Evolutionary conservation across 2,113 vertebrate species (phyloP), one percentile per base, ranked within the genome.

Genomic region (Podarcis muralis): DNA sequence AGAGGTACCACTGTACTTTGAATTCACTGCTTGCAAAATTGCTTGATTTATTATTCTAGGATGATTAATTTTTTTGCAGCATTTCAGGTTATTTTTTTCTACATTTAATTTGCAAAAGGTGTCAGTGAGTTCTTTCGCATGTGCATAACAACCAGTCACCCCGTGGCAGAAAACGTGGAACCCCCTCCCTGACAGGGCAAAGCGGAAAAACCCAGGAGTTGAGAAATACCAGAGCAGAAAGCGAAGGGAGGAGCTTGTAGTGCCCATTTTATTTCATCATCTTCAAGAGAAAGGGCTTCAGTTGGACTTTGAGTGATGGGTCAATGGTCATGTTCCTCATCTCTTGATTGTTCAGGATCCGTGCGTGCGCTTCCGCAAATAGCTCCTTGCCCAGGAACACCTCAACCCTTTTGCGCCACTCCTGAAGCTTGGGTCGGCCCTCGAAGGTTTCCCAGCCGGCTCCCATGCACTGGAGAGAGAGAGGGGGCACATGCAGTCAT

Each of bases 401-500:
- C 87, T 97, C 97, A 88, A 98, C 97, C 0, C 98, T 85, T 5
- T 97, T 96, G 59, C 96, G 97, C 98, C 98, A 98, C 62, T 97
- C 97, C 3, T 35, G 87, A 90, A 98, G 96, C 90, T 95, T 96
- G 0, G 97, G 97, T 1, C 95, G 96, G 40, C 95, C 96, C 11
- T 96, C 96, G 37, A 98, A 97, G 72, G 96, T 65, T 37, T 98
- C 96, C 53, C 97, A 86, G 5, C 98, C 97, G 5, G 92, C 88
- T 85, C 96, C 97, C 9, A 97, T 65, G 3, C 97, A 97, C 98
- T 99, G 92, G 71, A 69, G 83, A 79, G 78, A 91, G 57, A 87
- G 43, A 76, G 57, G 93, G 30, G 82, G 62, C 84, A 37, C 25
- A 5, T 2, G 30, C 88, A 16, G 43, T 48, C 5, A 25, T 22